A percentile compares a stretch with the other conserved stretches of the same genome.
Evolutionary conservation across 1,140 invertebrate species (phyloP).

Genomic region (Metaphire vulgaris): DNA sequence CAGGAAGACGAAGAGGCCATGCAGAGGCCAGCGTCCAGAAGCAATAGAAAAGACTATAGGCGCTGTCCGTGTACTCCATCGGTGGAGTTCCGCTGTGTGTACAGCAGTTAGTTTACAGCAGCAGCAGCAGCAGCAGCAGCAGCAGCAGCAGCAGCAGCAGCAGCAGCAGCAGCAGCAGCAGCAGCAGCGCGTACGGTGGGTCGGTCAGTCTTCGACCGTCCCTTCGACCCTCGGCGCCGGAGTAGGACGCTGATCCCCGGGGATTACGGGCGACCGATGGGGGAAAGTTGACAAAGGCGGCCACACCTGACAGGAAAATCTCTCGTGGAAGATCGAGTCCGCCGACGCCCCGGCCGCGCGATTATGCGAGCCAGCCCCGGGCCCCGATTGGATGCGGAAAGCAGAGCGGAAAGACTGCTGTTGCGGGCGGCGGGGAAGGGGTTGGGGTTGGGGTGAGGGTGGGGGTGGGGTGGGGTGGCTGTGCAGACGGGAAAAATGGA

Average conservation of each 20-base stretch:
- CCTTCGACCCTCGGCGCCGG: background rate
- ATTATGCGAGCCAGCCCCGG: too few relatives aligned
- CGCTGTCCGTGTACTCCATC: background rate
- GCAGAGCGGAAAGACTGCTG: background rate
- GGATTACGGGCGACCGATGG: slow-evolving; percentile 1
- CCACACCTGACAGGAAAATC: background rate
- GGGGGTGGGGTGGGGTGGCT: too few relatives aligned
- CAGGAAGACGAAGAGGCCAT: background rate
- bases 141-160: too few relatives aligned
- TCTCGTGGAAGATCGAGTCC: background rate
- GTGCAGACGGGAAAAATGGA: background rate
- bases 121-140: too few relatives aligned
- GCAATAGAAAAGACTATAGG: background rate
- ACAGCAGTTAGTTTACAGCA: too few relatives aligned
- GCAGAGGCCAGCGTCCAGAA: background rate
- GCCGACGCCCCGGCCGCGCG: too few relatives aligned
- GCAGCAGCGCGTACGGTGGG: background rate
- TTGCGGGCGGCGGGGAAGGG: background rate
- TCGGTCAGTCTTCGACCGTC: background rate
- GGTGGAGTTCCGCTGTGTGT: too few relatives aligned
- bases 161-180: background rate
- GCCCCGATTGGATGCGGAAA: background rate
- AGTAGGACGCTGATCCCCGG: background rate
- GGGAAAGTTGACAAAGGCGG: background rate
- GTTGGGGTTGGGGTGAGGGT: too few relatives aligned